phyloP scores from a whole-genome alignment of 2,888 invertebrate genomes.

The Lordiphosa andalusiaca region DNA sequence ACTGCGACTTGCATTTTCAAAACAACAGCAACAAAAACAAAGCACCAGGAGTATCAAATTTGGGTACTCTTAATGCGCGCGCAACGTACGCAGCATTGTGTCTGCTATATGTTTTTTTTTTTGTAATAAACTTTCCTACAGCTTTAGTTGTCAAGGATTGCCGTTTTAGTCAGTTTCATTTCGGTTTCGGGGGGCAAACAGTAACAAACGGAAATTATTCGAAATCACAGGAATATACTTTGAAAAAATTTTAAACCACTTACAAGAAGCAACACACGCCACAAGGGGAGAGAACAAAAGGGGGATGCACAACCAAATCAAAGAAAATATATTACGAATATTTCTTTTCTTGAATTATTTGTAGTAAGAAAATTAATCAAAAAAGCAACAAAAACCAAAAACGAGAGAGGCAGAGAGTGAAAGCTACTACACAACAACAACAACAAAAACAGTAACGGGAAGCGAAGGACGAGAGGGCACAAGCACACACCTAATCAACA shows the following conservation, averaged over 20 bases:
- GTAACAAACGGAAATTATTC: slow-evolving; percentile 21
- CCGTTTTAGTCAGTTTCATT: slow-evolving; percentile 7
- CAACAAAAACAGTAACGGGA: not conserved
- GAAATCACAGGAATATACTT: slow-evolving; percentile 4
- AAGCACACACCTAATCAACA: too few species aligned
- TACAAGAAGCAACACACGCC: not conserved
- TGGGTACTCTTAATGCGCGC: not conserved
- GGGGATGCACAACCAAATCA: not conserved
- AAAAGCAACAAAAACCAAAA: slow-evolving; percentile 2
- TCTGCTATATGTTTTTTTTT: too few species aligned
- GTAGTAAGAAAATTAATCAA: slow-evolving; percentile 8
- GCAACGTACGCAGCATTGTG: too few species aligned
- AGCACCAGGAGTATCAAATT: not conserved
- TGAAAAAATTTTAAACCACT: not conserved
- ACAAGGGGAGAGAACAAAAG: not conserved
- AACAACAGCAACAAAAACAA: slow-evolving; percentile 3
- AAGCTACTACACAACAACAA: slow-evolving; percentile 9
- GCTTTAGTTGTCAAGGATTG: slow-evolving; percentile 7
- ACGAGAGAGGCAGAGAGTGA: slow-evolving; percentile 8
- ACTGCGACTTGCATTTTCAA: slow-evolving; percentile 12
- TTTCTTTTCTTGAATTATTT: not conserved
- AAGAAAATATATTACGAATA: not conserved
- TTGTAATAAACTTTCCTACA: not conserved
- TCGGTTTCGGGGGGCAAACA: not conserved
- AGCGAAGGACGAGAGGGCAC: slow-evolving; percentile 5